Evolutionary conservation across 53 echinoderm and acorn worm genomes (phyloP), one percentile per base, ranked within the genome.

Genomic region (Echinometra lucunter): DNA sequence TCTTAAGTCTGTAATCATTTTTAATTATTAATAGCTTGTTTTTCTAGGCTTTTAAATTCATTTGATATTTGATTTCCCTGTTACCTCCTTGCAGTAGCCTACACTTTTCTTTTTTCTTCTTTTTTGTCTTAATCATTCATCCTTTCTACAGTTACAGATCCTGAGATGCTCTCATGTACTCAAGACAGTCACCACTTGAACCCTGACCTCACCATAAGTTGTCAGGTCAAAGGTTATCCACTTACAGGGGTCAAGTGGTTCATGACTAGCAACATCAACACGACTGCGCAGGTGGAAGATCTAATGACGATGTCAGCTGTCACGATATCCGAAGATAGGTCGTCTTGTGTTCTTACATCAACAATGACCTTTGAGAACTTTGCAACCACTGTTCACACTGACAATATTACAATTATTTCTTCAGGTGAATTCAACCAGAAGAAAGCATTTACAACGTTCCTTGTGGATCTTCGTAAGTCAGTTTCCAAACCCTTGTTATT

Each of bases 141-240:
- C 12, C 23, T 85, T 35, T 0, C 37, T 90, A 63, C 66, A 91
- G 91, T 21, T 44, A 69, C 60, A 27, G 91, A 67, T 66, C 92
- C 92, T 1, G 55, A 92, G 37, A 37, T 92, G 16, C 17, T 55
- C 3, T 55, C 74, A 45, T 40, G 72, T 6, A 56, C 80, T 2
- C 30, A 23, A 32, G 78, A 49, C 23, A 55, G 75, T 57, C 75
- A 92, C n/a, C 92, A 57, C 13, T 34, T 92, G 18, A 92, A 92
- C 45, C 75, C 78, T 23, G 80, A 92, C 40, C 35, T 92, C 5
- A 78, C 37, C 1, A 5, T 92, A 23, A 92, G 15, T 11, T 92
- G 92, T 27, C 34, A 92, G 92, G 92, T 92, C 92, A 92, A 44
- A 92, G 92, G 92, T 75, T 92, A 92, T 30, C 92, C 92, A 70